phyloP scores from a whole-genome alignment of 2,797 vertebrate genomes.

The Pantherophis vulpinus region DNA sequence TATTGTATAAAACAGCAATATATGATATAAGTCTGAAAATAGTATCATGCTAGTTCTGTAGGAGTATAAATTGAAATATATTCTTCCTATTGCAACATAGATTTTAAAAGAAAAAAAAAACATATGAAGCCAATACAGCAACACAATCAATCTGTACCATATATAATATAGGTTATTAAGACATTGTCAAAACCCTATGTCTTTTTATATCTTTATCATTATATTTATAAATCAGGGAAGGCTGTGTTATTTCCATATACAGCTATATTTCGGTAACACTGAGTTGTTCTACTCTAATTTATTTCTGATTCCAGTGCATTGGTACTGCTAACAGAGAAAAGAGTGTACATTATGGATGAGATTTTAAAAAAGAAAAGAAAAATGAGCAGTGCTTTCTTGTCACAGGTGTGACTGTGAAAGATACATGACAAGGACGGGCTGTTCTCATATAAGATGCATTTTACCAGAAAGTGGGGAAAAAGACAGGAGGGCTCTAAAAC shows the following conservation, averaged over 20 bases:
- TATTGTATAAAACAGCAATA: neutral
- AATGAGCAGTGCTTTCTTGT: neutral
- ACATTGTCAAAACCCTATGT: neutral
- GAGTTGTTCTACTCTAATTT: constrained; percentile 3
- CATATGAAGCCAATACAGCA: neutral
- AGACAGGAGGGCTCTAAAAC: neutral
- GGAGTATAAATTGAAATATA: neutral
- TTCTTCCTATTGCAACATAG: neutral
- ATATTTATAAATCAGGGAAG: neutral
- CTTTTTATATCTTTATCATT: neutral
- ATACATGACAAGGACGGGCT: constrained; percentile 6
- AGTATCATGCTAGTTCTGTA: neutral
- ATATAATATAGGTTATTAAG: neutral
- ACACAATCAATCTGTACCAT: neutral
- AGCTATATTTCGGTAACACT: neutral
- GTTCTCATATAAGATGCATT: constrained; percentile 27
- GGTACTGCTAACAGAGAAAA: neutral
- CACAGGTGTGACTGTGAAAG: constrained; percentile 31
- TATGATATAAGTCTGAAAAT: neutral
- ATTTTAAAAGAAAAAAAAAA: neutral
- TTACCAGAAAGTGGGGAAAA: constrained; percentile 25
- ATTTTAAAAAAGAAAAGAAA: neutral
- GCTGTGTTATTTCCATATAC: neutral
- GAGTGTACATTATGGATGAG: neutral
- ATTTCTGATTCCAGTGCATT: constrained; percentile 6